Evolutionary conservation across 1,140 invertebrate genomes (phyloP), one percentile per base, ranked within the genome.

Genomic region (Ctenoplectra terminalis): DNA sequence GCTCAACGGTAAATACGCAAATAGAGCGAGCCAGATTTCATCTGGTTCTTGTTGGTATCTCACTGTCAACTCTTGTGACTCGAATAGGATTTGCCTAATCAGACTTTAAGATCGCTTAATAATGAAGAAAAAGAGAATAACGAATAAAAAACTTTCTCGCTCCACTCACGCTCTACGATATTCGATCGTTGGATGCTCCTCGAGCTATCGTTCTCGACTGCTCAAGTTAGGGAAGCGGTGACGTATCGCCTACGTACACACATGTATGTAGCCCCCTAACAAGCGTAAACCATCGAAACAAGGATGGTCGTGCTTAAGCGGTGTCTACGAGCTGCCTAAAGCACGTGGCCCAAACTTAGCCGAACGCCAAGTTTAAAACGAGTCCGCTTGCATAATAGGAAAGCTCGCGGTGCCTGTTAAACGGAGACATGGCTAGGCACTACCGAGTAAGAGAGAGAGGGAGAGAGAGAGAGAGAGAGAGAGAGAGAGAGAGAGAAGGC

Each of bases 321-420:
- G 78, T 63, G 77, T 81, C 80, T 81, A 75, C 72, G 74, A 88
- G 87, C 82, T 89, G 87, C 86, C 76, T 76, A 70, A 75, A 86
- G 74, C 89, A 89, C 76, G n/a, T 73, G 87, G 64, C 52, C 80
- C 82, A 85, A 90, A 90, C 84, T 90, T 89, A 84, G 20, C 83
- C 77, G 86, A 84, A 73, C 69, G 78, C 66, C 54, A 73, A 85
- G 69, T 87, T 82, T 86, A 63, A 74, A 80, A 66, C 79, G 73
- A 82, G 77, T 60, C 63, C 73, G 70, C 75, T 85, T 83, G 81
- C 82, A 87, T 87, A 89, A 89, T 90, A 82, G 63, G 26, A 7
- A 4, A 29, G 46, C 54, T 50, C 26, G 40, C 3, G 3, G 40
- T n/a, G n/a, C n/a, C n/a, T n/a, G n/a, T n/a, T n/a, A n/a, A n/a